Conservation (phyloP, 2,888 invertebrate genomes). For the Odontomyia ornata region DNA sequence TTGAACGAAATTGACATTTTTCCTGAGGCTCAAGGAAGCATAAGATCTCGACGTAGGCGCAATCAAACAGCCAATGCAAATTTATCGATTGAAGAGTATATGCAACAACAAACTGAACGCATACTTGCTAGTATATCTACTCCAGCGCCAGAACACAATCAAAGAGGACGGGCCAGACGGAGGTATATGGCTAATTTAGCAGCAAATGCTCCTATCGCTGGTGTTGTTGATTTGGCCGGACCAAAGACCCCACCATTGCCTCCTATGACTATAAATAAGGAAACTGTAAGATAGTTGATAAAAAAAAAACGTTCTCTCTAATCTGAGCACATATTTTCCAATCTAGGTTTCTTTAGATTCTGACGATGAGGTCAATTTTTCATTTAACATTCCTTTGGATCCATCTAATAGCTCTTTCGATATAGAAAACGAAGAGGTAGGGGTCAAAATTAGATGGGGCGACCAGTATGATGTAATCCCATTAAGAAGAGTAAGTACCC, state of each 20-base stretch:
- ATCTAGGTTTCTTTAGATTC: conserved; percentile 35
- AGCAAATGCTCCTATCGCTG: conserved; percentile 54
- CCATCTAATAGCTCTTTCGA: conserved; percentile 52
- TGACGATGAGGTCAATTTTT: conserved; percentile 48
- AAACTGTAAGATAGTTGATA: not conserved
- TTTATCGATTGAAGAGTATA: not conserved
- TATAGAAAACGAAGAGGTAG: conserved; percentile 56
- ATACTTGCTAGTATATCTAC: not conserved
- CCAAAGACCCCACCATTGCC: conserved; percentile 36
- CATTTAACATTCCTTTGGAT: not conserved
- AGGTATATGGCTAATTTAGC: conserved; percentile 53
- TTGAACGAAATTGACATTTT: too few relatives aligned
- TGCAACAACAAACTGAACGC: not conserved
- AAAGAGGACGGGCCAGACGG: conserved; percentile 49
- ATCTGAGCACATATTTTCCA: too few relatives aligned
- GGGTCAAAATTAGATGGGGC: conserved; percentile 56
- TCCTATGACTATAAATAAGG: not conserved
- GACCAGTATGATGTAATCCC: conserved; percentile 56
- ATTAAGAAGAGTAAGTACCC: conserved; percentile 52
- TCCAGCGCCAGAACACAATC: not conserved
- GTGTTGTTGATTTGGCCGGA: conserved; percentile 53
- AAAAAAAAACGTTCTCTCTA: too few relatives aligned
- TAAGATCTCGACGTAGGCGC: not conserved
- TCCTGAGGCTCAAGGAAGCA: too few relatives aligned
- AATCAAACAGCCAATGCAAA: not conserved